Evolutionary conservation across 2,888 invertebrate genomes (phyloP).

Genomic region (Cecidostiba fungosa): DNA sequence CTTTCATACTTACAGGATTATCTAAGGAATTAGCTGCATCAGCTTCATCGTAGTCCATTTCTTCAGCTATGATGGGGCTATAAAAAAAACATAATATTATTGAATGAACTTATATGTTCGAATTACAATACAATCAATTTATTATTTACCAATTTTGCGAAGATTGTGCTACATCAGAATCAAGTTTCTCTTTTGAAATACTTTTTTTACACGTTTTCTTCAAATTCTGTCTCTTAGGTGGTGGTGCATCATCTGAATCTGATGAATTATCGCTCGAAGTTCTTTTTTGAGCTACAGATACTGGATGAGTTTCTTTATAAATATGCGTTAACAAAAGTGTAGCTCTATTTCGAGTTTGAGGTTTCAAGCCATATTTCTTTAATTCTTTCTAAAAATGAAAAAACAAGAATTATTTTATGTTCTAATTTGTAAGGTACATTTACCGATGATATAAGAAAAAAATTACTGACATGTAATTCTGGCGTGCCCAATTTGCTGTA

Average conservation of each 20-base stretch:
- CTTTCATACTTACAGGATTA: constrained; percentile 66
- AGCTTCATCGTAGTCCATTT: constrained; percentile 68
- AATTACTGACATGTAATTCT: constrained; percentile 80
- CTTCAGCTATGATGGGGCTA: constrained; percentile 64
- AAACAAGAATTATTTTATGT: background rate
- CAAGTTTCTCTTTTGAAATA: background rate
- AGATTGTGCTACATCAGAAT: background rate
- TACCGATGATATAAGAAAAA: background rate
- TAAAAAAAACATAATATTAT: background rate
- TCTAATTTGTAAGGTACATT: background rate
- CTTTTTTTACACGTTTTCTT: constrained; percentile 12
- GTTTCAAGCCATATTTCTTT: constrained; percentile 82
- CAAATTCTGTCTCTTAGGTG: constrained; percentile 64
- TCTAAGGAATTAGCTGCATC: constrained; percentile 53
- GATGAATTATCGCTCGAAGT: constrained; percentile 22
- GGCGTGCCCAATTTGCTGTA: constrained; percentile 82
- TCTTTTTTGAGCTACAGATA: constrained; percentile 37
- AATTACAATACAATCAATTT: background rate
- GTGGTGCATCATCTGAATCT: constrained; percentile 64
- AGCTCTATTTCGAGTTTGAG: constrained; percentile 81
- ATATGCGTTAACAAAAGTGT: constrained; percentile 82
- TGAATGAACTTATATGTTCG: background rate
- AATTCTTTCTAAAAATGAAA: constrained; percentile 80
- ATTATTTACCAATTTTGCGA: constrained; percentile 43
- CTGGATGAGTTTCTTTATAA: constrained; percentile 79